Base-by-base conservation (phyloP, 2,113 vertebrate species). In the Aythya baeri region DNA sequence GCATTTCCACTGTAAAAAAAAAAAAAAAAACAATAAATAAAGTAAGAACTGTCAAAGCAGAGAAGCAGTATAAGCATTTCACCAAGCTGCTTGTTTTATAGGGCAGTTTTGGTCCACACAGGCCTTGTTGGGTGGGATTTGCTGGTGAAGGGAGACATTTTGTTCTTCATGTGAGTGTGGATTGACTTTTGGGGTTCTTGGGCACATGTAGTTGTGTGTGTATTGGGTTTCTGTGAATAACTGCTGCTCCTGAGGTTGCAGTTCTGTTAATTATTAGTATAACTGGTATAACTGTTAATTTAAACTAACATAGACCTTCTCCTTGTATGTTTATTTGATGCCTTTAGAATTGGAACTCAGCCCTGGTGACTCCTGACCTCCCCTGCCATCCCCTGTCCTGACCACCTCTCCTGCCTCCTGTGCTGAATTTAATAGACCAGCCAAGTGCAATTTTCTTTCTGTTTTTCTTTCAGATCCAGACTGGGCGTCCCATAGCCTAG, bases 401-500 rank as follows among this genome's bases (percentile, higher is more conserved):
- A 32, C 29, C 2, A 0, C 22, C 34, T 49, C 27, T 83, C 29
- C 27, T 54, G 58, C 36, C 7, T 36, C 15, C 68, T 81, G 18
- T 1, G 2, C 25, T 26, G 29, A 54, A 34, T 8, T 63, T 4
- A 1, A 41, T 26, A n/a, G 9, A 21, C 20, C 52, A n/a, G 0
- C 10, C 21, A 14, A 17, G 43, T 41, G 31, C 67, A n/a, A 58
- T 65, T 62, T 36, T 72, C n/a, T 74, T 38, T 52, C 38, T 13
- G 73, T 81, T 70, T 96, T n/a, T 31, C 49, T 97, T 96, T 20
- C 97, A 99, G 99, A 99, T 92, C 98, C 99, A 0, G 99, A 99
- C 94, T 99, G 99, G 99, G 99, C 99, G 3, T 99, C 99, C 11
- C 97, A 99, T 94, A 99, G 98, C 79, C 93, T 99, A 11, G 99